Evolutionary conservation across 2,797 vertebrate genomes (phyloP), one percentile per base, ranked within the genome.

Genomic region (Ptychadena robeensis): DNA sequence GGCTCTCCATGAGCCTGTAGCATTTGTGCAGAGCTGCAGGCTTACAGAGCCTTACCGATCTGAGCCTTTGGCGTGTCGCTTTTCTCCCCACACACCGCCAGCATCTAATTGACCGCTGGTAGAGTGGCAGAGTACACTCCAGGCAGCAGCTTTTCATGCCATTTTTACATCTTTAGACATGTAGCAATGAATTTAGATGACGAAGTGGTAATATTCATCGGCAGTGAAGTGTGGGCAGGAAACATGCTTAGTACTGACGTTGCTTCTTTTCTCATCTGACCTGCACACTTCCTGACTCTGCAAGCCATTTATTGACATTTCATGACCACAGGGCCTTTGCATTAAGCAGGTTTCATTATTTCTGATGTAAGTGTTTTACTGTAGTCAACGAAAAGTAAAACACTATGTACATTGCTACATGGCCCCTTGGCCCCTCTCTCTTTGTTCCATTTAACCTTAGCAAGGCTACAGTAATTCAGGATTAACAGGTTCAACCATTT

Each of bases 321-420:
- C 34, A 34, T 63, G 67, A 63, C 78, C 48, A 7, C 27, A 7
- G 37, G 67, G 68, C 67, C 75, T 63, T 70, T 80, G 53, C 66
- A 38, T 40, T 80, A 71, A 59, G 27, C 67, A 80, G 71, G 66
- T 80, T 80, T 80, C 78, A 80, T 80, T 71, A 80, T 80, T 80
- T 71, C 63, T 61, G 15, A 30, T 80, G 10, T 28, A 59, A 71
- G 53, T 80, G 78, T 67, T 71, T 80, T 80, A 80, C 84, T 79
- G n/a, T 87, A 5, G 82, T 63, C 80, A 59, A 28, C 15, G 66
- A 14, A 15, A 11, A 74, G 44, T 64, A 82, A 84, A 22, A 64
- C 53, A 57, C 70, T 86, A 27, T 80, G 86, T 87, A 85, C 77
- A 73, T 82, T 85, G 86, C 85, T 37, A 72, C 86, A 82, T 44